phyloP scores from a whole-genome alignment of 2,888 invertebrate species.

The Autographa gamma region DNA sequence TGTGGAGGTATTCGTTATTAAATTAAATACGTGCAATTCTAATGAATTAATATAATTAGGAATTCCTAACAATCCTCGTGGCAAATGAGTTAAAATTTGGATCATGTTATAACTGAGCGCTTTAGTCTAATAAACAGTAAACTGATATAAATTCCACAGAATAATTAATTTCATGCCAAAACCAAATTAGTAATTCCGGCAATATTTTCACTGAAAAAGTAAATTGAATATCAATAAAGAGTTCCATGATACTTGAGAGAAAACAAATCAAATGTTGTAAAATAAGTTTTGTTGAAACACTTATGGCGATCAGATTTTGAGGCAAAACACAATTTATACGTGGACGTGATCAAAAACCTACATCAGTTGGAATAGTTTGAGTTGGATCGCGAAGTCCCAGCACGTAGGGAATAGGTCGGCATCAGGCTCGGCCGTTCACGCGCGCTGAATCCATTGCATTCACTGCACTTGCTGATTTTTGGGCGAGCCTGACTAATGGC shows the following conservation, averaged over 20 bases:
- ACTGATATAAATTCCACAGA: slow-evolving; percentile 9
- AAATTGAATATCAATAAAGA: slow-evolving; percentile 34
- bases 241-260: slow-evolving; percentile 36
- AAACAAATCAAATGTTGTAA: slow-evolving; percentile 53
- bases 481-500: slow-evolving; percentile 15
- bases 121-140: not conserved
- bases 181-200: slow-evolving; percentile 10
- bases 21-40: not conserved
- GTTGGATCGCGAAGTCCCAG: slow-evolving; percentile 65
- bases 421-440: slow-evolving; percentile 64
- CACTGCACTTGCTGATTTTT: slow-evolving; percentile 63
- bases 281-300: slow-evolving; percentile 60
- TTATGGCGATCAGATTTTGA: slow-evolving; percentile 63
- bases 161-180: slow-evolving; percentile 9
- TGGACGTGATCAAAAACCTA: slow-evolving; percentile 69
- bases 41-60: not conserved
- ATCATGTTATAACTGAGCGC: not conserved
- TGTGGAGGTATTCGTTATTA: not conserved
- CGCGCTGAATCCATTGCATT: slow-evolving; percentile 70
- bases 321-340: slow-evolving; percentile 70
- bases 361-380: slow-evolving; percentile 58
- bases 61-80: not conserved
- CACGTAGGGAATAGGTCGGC: slow-evolving; percentile 75
- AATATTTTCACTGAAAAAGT: slow-evolving; percentile 40
- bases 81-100: not conserved